Evolutionary conservation across 2,888 invertebrate species (phyloP).

Genomic region (Panorpa germanica): DNA sequence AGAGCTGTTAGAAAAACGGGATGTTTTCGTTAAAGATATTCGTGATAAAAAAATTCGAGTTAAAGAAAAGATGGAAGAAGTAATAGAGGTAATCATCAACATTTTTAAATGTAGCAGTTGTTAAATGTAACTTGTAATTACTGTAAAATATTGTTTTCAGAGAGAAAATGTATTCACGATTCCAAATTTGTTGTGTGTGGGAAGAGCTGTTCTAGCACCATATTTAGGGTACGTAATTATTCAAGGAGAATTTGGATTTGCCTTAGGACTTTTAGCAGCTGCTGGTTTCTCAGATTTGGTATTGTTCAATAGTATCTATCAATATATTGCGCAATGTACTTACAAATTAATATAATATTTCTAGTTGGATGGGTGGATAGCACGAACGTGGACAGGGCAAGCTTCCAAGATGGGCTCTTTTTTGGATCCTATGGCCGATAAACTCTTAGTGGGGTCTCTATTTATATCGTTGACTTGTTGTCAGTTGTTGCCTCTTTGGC

Average conservation of each 20-base stretch:
- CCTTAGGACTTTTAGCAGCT: slow-evolving; percentile 61
- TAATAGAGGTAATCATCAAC: slow-evolving; percentile 39
- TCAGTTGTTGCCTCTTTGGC: slow-evolving; percentile 60
- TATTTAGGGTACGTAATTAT: slow-evolving; percentile 78
- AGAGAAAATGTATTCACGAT: slow-evolving; percentile 84
- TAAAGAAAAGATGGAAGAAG: slow-evolving; percentile 51
- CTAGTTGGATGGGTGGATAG: slow-evolving; percentile 91
- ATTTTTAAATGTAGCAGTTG: slow-evolving; percentile 1
- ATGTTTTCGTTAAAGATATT: slow-evolving; percentile 46
- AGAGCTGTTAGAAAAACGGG: slow-evolving; percentile 38
- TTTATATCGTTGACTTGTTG: slow-evolving; percentile 76
- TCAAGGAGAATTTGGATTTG: slow-evolving; percentile 57
- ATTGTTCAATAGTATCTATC: slow-evolving; percentile 12
- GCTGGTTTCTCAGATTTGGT: slow-evolving; percentile 89
- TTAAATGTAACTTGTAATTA: slow-evolving; percentile 9
- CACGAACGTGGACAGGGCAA: slow-evolving; percentile 78
- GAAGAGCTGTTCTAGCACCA: slow-evolving; percentile 73
- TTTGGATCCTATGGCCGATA: slow-evolving; percentile 93
- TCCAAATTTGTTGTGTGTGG: slow-evolving; percentile 77
- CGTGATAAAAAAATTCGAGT: slow-evolving; percentile 50
- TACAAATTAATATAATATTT: slow-evolving; percentile 14
- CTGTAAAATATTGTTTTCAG: too few species aligned
- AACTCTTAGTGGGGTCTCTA: slow-evolving; percentile 75
- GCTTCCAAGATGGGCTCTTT: slow-evolving; percentile 87
- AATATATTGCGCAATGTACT: slow-evolving; percentile 5